A percentile compares a stretch with the other conserved stretches of the same genome.
Evolutionary conservation across 2,113 vertebrate species (phyloP).

Genomic region (Puntigrus tetrazona): DNA sequence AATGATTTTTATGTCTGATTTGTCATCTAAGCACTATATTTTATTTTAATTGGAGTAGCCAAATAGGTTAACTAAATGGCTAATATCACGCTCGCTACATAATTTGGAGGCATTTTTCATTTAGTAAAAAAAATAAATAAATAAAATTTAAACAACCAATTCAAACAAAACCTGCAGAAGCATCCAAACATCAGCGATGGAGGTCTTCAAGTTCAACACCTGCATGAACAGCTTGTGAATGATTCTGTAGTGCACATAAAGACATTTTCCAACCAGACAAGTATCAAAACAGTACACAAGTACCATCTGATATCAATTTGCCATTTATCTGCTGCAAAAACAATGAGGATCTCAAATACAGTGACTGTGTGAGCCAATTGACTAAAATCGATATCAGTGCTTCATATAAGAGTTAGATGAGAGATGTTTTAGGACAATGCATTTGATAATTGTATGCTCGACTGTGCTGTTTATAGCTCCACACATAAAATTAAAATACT

Average conservation of each 20-base stretch:
- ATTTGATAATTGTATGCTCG: background rate
- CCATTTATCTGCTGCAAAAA: background rate
- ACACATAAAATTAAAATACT: background rate
- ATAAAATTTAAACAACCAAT: too few species aligned
- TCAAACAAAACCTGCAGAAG: background rate
- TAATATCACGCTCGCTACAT: background rate
- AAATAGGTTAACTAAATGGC: background rate
- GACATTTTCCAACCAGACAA: background rate
- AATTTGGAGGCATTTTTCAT: background rate
- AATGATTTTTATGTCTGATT: too few species aligned
- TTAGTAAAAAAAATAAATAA: background rate
- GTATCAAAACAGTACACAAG: background rate
- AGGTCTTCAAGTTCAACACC: background rate
- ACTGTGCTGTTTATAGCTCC: background rate
- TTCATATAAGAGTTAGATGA: background rate
- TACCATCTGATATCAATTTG: background rate
- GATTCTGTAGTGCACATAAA: background rate
- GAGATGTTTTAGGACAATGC: background rate
- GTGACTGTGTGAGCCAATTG: background rate
- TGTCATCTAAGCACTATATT: too few species aligned
- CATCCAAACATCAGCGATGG: background rate
- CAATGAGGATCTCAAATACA: background rate
- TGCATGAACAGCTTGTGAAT: background rate
- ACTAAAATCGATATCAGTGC: background rate
- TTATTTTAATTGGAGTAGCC: too few species aligned